phyloP scores from a whole-genome alignment of 2,113 vertebrate genomes.

The Sarotherodon lohbergeri region DNA sequence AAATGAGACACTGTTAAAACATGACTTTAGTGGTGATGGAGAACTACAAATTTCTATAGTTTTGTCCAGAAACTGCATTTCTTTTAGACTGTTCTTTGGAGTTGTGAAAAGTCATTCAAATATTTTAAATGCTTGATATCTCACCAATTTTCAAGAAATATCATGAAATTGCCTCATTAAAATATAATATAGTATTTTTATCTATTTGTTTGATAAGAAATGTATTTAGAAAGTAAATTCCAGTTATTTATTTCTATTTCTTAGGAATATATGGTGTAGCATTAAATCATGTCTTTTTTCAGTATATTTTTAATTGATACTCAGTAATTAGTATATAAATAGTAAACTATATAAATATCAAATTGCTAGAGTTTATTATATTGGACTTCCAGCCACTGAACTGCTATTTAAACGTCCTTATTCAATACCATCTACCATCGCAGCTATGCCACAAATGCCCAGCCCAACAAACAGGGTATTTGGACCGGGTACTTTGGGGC shows the following conservation, averaged over 20 bases:
- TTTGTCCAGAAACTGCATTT: background rate
- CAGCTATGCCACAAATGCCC: conserved; percentile 24
- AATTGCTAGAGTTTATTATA: background rate
- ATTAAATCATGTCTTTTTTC: background rate
- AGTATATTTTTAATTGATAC: background rate
- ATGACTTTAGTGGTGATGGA: conserved; percentile 39
- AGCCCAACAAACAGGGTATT: conserved; percentile 13
- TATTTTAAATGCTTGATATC: background rate
- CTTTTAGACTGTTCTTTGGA: background rate
- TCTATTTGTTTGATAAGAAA: background rate
- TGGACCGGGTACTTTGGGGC: conserved; percentile 52
- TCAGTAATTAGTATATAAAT: background rate
- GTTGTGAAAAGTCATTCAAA: background rate
- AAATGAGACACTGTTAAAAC: conserved; percentile 54
- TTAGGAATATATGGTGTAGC: background rate
- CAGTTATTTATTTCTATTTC: background rate
- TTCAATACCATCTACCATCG: background rate
- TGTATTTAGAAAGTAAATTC: background rate
- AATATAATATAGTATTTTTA: background rate
- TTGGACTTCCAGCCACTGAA: background rate
- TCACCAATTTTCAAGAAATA: background rate
- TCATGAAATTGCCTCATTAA: background rate
- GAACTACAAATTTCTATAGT: background rate
- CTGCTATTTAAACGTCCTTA: background rate
- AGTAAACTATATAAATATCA: background rate